Conservation (phyloP, 1,140 invertebrate genomes). For the Sycophila sp. region DNA sequence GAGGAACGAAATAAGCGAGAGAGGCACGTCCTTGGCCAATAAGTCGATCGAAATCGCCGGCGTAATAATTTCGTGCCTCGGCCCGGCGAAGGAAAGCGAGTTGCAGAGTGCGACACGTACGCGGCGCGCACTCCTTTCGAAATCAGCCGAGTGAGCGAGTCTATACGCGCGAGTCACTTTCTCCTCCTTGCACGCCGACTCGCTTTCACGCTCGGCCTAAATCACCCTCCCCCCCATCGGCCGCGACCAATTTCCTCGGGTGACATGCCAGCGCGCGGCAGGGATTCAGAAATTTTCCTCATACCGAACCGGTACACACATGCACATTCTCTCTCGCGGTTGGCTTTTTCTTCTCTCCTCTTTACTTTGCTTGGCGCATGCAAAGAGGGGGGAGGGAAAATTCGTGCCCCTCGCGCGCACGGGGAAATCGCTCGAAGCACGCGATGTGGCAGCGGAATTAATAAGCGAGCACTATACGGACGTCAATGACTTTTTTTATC, state of each 20-base stretch:
- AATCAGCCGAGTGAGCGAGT: background rate
- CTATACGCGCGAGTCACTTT: slow-evolving; percentile 8
- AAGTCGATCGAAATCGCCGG: too few relatives aligned
- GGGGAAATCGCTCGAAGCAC: too few relatives aligned
- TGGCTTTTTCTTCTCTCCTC: background rate
- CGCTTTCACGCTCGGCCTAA: slow-evolving; percentile 34
- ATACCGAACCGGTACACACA: too few relatives aligned
- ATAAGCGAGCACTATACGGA: too few relatives aligned
- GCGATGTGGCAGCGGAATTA: background rate
- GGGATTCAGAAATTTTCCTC: too few relatives aligned
- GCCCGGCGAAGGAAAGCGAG: background rate
- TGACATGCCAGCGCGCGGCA: background rate
- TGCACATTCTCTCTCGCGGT: too few relatives aligned
- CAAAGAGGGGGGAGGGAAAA: too few relatives aligned
- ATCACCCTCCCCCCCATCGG: background rate
- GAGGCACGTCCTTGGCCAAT: too few relatives aligned
- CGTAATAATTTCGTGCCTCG: background rate
- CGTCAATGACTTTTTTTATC: too few relatives aligned
- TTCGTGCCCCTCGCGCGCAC: too few relatives aligned
- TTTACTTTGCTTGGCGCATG: too few relatives aligned
- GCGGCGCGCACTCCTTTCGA: slow-evolving; percentile 12
- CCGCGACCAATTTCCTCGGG: background rate
- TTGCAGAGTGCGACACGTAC: background rate
- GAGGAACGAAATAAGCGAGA: too few relatives aligned
- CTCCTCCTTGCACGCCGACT: slow-evolving; percentile 1